Evolutionary conservation across 2,888 invertebrate genomes (phyloP), one percentile per base, ranked within the genome.

Genomic region (Blera fallax): DNA sequence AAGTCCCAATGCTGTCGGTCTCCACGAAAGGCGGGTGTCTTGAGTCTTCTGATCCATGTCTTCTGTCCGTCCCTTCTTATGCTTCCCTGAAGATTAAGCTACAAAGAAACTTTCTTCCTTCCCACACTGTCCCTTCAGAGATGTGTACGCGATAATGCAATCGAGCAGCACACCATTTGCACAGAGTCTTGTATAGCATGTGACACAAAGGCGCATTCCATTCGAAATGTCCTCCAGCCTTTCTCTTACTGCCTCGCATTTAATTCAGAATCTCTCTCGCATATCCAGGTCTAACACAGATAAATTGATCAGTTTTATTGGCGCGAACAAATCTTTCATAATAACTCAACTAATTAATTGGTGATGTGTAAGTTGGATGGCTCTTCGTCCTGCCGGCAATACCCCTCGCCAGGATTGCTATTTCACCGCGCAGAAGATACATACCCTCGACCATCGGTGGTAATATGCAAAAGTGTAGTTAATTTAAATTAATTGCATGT

Each of bases 401-500:
- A n/a, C 52, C 40, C 56, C 27, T 34, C 3, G 48, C 48, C n/a
- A 11, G 54, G 24, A 24, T 24, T 24, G 24, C 67, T 73, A 83
- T 78, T 78, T 78, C 69, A 69, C 37, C 70, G 34, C 45, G 21
- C 45, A 37, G 16, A 8, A 50, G 16, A 48, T 21, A 18, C 29
- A 48, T 21, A 18, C 29, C 29, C 60, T 24, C 54, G 14, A 54
- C 32, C 45, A 65, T 10, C 76, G 45, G 27, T 50, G 56, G 48
- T 65, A 77, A 87, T 78, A 87, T 82, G 87, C 82, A 82, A 82
- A 73, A 87, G 78, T 82, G 82, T 78, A 78, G 72, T 87, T 87
- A 87, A 87, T 87, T 87, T 82, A 87, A 87, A 87, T 87, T 87
- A 87, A 87, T 87, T 87, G 85, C 85, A 56, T 87, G 81, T 87